Base-by-base conservation (phyloP, 2,888 invertebrate genomes). In the Automeris io region DNA sequence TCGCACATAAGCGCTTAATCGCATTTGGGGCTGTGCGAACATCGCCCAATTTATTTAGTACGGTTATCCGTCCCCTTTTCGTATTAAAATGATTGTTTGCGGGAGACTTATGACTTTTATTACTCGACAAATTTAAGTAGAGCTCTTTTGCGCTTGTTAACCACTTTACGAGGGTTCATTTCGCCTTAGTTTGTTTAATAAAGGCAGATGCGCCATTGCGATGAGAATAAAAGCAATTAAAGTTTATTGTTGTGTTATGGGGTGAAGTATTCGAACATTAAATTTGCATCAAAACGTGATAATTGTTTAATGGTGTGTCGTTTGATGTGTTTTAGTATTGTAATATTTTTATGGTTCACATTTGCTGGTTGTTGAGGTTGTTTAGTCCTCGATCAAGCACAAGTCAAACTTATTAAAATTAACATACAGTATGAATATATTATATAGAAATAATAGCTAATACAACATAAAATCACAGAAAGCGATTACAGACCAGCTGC, bases 1-100 rank as follows among this genome's bases (percentile, higher is more conserved):
- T 80, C 74, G 80, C 73, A 85, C 70, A 85, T 86, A 86, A 85
- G 85, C 72, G 71, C 82, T 85, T 86, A 85, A 86, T 85, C 83
- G 83, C 67, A 77, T 85, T 83, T 80, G 56, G 73, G 75, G 79
- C 70, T 70, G 68, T 66, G 63, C 59, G 69, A 70, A 71, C 69
- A 62, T 61, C 60, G 57, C 72, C 75, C 73, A 83, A 82, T 83
- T 85, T 83, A 83, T 82, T 81, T 73, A 75, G 79, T 66, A 57
- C 68, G 68, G 70, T 69, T 66, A 61, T 62, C 58, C 41, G 45
- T 56, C 60, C 72, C 74, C 59, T 67, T 68, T 66, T 66, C 60
- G 66, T 68, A 77, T 80, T 73, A 78, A 68, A 74, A 54, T 61
- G 59, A 70, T 78, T 82, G 81, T 83, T 80, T 80, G 80, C 49